Base-by-base conservation (phyloP, 1,140 invertebrate species). In the Saccostrea echinata region DNA sequence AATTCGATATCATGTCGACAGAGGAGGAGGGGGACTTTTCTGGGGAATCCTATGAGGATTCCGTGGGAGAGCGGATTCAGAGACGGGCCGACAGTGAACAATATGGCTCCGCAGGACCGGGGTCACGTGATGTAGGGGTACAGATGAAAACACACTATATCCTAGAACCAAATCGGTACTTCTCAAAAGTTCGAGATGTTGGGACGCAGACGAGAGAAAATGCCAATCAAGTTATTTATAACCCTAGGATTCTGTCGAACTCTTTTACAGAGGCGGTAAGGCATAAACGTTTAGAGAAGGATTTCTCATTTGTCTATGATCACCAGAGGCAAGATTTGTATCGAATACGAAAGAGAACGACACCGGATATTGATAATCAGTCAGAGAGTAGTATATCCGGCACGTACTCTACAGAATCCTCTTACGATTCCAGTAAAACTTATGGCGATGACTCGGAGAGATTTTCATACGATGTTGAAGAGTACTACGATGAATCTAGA, bases 71-170 rank as follows among this genome's bases (percentile, higher is more conserved):
- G 43, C n/a, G 18, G 33, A 83, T 53, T n/a, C 24, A 53, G n/a
- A 43, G 24, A 24, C 81, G 81, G 12, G 81, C 81, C 11, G 35
- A n/a, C n/a, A 51, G 18, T 1, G 21, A 53, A 16, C 43, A 83
- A 1, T 21, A 13, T n/a, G 35, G 81, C 0, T 51, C 81, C 81
- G 21, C 18, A 21, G 81, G 76, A 86, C 85, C 68, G 80, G 52
- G 35, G 24, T 76, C 68, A 80, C 64, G 85, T 30, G 64, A 86
- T 8, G 85, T 86, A 2, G 85, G 85, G 24, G 71, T 80, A 16
- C 85, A 86, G 71, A 86, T 86, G 85, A 86, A 43, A 24, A 86
- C 85, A 4, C 53, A 80, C 12, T 86, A 86, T 33, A 30, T 86
- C 9, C 27, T 86, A 35, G 64, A 76, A 0, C 43, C 35, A 27